A percentile compares a stretch with the other conserved stretches of the same genome.
Conservation (phyloP, 2,888 invertebrate species). For the Phymatocera aterrima region DNA sequence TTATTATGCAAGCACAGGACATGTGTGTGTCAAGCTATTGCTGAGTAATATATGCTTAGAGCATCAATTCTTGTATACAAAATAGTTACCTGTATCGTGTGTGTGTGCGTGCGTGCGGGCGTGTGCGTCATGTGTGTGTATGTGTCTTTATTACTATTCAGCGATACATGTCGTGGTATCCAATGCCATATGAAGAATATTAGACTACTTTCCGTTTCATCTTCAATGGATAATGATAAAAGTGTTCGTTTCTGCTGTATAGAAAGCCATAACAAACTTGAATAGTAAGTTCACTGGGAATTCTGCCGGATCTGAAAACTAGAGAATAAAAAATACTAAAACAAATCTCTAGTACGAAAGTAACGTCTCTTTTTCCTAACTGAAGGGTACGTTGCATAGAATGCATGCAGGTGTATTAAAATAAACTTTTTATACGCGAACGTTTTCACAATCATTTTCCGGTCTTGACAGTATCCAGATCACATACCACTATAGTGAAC, state of each 20-base stretch:
- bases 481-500: neutral
- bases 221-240: neutral
- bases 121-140: slow-evolving; percentile 26
- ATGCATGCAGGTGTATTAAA: neutral
- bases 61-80: slow-evolving; percentile 17
- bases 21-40: slow-evolving; percentile 33
- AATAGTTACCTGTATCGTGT: slow-evolving; percentile 12
- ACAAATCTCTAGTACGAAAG: neutral
- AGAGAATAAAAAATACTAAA: no score
- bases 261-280: neutral
- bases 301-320: neutral
- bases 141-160: slow-evolving; percentile 8
- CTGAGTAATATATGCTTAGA: slow-evolving; percentile 36
- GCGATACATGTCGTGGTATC: neutral
- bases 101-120: no score
- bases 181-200: neutral
- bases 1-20: slow-evolving; percentile 11
- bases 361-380: neutral
- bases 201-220: neutral
- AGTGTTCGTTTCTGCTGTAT: neutral
- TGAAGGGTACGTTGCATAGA: neutral
- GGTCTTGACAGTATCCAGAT: neutral
- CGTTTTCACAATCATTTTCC: no score
- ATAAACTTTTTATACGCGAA: neutral
- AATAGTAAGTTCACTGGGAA: neutral